A percentile compares a stretch with the other conserved stretches of the same genome.
Conservation (phyloP, 53 echinoderm and acorn worm genomes). For the Mesocentrotus franciscanus region DNA sequence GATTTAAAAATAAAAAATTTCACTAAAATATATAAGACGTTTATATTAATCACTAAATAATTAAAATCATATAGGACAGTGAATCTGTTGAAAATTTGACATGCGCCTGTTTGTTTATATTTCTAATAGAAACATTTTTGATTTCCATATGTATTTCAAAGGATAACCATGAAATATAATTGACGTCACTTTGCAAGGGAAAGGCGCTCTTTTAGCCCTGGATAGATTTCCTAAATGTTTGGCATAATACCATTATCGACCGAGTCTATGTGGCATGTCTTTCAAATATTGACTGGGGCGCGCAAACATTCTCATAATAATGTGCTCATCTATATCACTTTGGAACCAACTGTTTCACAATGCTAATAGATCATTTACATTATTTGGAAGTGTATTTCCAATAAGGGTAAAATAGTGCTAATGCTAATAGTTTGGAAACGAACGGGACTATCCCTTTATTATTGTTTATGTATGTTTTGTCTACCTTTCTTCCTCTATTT, state of each 20-base stretch:
- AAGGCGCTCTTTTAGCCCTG: not conserved
- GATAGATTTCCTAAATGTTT: not conserved
- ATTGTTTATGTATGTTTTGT: not conserved
- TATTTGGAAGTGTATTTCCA: not conserved
- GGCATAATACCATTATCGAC: not conserved
- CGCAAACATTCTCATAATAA: not conserved
- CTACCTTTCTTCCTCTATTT: not conserved
- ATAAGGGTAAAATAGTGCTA: not conserved
- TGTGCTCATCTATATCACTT: not conserved
- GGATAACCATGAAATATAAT: not conserved
- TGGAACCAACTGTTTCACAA: not conserved
- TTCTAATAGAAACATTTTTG: not conserved
- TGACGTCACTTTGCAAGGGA: not conserved
- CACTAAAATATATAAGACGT: too few relatives aligned
- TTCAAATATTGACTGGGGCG: not conserved
- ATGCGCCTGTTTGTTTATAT: not conserved
- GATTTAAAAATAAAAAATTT: too few relatives aligned
- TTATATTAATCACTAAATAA: too few relatives aligned
- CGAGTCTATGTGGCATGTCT: not conserved
- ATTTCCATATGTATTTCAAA: not conserved
- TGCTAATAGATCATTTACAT: not conserved
- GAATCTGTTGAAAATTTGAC: not conserved
- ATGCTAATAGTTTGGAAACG: not conserved
- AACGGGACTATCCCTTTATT: not conserved
- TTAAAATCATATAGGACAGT: not conserved